Base-by-base conservation (phyloP, 2,113 vertebrate species). In the Illadopsis cleaveri region DNA sequence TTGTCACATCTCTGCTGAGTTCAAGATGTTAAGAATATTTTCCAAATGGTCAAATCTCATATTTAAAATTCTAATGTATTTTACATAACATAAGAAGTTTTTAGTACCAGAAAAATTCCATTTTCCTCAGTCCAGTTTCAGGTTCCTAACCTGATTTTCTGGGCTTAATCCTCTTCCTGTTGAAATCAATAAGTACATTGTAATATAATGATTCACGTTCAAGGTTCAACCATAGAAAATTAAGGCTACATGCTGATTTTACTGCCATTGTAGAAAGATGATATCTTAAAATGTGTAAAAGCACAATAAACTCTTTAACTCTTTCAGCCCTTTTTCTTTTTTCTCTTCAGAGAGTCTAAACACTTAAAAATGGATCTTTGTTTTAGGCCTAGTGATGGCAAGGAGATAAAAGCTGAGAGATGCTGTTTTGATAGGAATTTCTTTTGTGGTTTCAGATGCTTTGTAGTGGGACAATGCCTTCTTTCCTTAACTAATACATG, bases 151-250 rank as follows among this genome's bases (percentile, higher is more conserved):
- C 97, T 91, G 96, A 98, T 98, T 99, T 99, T 98, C 98, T 99
- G 97, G 98, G 97, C 98, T 98, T 99, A 99, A 98, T 98, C 96
- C 72, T 98, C 98, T 99, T 99, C 99, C 99, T 99, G 98, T 99
- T 98, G 98, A 99, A 99, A 99, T 99, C 98, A 99, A 98, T 99
- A 98, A 98, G 98, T 98, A 98, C 98, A 99, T 98, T 98, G 98
- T 98, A 98, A 98, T 98, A 97, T 97, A 98, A 98, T 98, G 97
- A 99, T 99, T 99, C 98, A 98, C 95, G 95, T 98, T 98, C 96
- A 98, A 98, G 98, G 98, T 98, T 98, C 90, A 97, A 98, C 97
- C 97, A 94, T 96, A 98, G 98, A 98, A 97, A 98, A 98, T 98
- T 96, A 96, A 97, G 97, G 96, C 97, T 98, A 97, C 97, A 98